Conservation (phyloP, 2,797 vertebrate species). For the Muscicapa striata region DNA sequence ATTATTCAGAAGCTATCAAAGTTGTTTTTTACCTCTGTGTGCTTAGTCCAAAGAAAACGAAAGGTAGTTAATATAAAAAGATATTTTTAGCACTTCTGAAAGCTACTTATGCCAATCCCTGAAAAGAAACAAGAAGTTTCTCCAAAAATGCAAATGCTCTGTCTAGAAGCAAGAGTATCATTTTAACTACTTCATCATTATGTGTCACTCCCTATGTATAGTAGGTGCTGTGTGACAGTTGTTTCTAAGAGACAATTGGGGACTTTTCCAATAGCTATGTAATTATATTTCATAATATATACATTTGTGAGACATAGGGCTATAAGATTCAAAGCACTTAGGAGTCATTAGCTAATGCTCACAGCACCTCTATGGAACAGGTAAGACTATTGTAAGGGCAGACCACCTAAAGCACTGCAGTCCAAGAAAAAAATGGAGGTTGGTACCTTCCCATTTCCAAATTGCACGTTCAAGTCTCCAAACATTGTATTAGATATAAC, state of each 20-base stretch:
- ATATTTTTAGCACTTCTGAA: constrained; percentile 76
- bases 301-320: neutral
- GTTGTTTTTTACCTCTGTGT: neutral
- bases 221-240: neutral
- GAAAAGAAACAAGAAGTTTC: constrained; percentile 69
- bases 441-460: neutral
- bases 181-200: constrained; percentile 55
- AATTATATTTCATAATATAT: constrained; percentile 16
- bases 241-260: neutral
- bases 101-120: constrained; percentile 63
- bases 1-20: neutral
- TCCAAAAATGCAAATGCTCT: constrained; percentile 72
- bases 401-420: neutral
- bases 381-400: neutral
- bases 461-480: neutral
- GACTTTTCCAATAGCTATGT: constrained; percentile 32
- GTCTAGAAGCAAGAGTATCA: constrained; percentile 46
- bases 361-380: neutral
- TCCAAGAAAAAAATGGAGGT: neutral
- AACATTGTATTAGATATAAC: neutral
- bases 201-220: neutral
- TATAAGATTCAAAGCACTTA: neutral
- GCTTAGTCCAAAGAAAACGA: constrained; percentile 30
- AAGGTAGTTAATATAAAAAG: constrained; percentile 11
- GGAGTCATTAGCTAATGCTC: neutral